These are phyloP conservation scores for Ochlodes sylvanus DNA, from an alignment of 2,888 invertebrate species.

Conservation along the genomic window DNA sequence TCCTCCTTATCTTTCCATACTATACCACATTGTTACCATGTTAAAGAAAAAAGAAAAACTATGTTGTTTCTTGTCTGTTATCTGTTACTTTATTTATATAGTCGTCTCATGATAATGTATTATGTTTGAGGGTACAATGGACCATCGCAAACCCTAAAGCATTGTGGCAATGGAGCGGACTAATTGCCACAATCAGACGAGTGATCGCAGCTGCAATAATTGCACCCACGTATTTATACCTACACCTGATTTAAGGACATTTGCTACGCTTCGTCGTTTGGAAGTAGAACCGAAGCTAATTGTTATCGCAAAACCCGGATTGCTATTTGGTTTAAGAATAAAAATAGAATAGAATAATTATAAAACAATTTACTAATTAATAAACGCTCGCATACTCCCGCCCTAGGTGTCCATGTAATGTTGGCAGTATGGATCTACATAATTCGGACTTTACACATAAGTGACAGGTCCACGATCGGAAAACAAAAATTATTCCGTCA, in stretches of 20 bases:
- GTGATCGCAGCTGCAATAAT: slow-evolving; percentile 45
- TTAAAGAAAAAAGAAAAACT: no score
- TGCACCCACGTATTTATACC: slow-evolving; percentile 42
- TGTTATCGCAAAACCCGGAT: slow-evolving; percentile 10
- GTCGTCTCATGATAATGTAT: no score
- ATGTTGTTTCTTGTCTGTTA: no score
- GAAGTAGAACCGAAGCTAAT: slow-evolving; percentile 7
- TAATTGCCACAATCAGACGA: slow-evolving; percentile 46
- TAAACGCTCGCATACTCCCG: no score
- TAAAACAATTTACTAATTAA: not conserved
- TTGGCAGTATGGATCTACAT: no score
- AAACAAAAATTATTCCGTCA: no score
- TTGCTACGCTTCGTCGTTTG: slow-evolving; percentile 8
- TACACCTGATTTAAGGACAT: slow-evolving; percentile 37
- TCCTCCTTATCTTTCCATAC: no score
- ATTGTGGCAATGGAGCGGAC: slow-evolving; percentile 36
- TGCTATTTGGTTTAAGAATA: not conserved
- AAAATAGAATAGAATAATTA: not conserved
- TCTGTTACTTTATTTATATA: no score
- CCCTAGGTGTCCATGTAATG: no score
- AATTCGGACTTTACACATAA: no score
- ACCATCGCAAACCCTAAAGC: slow-evolving; percentile 19
- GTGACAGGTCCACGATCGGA: no score
- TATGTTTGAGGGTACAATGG: not conserved
- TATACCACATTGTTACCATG: no score